These are phyloP conservation scores for Drosophila malerkotliana DNA, from an alignment of 1,140 invertebrate genomes.

Conservation along the genomic window DNA sequence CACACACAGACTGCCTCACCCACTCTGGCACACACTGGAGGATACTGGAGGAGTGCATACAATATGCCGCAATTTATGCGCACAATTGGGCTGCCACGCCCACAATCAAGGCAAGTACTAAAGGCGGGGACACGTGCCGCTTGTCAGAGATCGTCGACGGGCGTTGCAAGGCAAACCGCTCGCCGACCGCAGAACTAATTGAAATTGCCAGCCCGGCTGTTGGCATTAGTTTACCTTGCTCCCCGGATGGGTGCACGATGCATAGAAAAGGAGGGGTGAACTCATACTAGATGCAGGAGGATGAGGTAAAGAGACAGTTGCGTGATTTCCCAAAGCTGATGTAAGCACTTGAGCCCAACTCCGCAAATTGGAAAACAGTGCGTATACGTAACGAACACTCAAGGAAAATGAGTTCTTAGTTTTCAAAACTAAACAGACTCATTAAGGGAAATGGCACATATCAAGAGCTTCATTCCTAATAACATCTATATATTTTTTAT, in stretches of 20 bases:
- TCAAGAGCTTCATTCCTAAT: neutral
- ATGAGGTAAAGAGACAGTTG: conserved; percentile 3
- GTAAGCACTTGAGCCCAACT: neutral
- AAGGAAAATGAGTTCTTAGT: neutral
- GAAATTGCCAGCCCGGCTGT: conserved; percentile 50
- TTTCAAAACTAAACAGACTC: conserved; percentile 2
- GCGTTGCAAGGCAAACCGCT: conserved; percentile 13
- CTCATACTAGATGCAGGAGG: neutral
- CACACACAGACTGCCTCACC: neutral
- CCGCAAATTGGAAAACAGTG: conserved; percentile 15
- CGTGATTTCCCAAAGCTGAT: conserved; percentile 7
- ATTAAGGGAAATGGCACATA: neutral
- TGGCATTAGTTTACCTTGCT: conserved; percentile 42
- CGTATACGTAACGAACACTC: conserved; percentile 25
- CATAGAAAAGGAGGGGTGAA: neutral
- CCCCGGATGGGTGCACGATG: neutral
- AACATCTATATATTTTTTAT: too few species aligned
- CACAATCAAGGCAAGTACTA: conserved; percentile 25
- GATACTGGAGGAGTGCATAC: conserved; percentile 38
- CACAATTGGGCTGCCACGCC: conserved; percentile 56
- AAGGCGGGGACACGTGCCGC: conserved; percentile 27
- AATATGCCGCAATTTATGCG: conserved; percentile 60
- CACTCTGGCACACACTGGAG: neutral
- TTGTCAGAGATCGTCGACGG: conserved; percentile 17
- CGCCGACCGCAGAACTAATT: conserved; percentile 53